Evolutionary conservation across 2,888 invertebrate genomes (phyloP).

Genomic region (Pandemis corylana): DNA sequence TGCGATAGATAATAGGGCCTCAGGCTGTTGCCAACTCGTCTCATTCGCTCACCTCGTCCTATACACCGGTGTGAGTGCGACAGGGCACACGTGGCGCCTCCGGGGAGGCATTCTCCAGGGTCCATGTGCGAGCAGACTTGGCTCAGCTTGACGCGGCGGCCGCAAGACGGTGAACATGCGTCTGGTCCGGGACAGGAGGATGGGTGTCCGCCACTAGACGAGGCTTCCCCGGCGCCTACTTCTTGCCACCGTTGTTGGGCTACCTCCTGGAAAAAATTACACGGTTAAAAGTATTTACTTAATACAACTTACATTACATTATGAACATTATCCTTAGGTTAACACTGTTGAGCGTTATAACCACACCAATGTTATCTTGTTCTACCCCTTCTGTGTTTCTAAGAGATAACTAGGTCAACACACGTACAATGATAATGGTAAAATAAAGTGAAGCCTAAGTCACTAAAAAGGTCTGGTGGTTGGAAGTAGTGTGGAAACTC

Average conservation of each 20-base stretch:
- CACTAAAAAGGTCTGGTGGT: too few species aligned
- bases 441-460: neutral
- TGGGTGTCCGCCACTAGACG: slow-evolving; percentile 53
- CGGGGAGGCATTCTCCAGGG: slow-evolving; percentile 72
- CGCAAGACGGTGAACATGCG: slow-evolving; percentile 59
- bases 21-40: too few species aligned
- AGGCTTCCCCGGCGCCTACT: slow-evolving; percentile 71
- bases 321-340: neutral
- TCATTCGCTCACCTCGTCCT: slow-evolving; percentile 66
- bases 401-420: neutral
- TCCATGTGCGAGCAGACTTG: slow-evolving; percentile 78
- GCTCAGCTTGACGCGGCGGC: slow-evolving; percentile 68
- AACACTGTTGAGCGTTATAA: neutral
- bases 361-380: neutral
- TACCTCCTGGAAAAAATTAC: slow-evolving; percentile 61
- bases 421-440: neutral
- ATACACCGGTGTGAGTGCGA: slow-evolving; percentile 77
- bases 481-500: too few species aligned
- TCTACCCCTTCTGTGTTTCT: too few species aligned
- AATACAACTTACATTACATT: neutral
- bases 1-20: too few species aligned
- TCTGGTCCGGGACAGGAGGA: slow-evolving; percentile 58
- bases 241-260: slow-evolving; percentile 73
- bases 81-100: slow-evolving; percentile 72
- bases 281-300: neutral